A percentile compares a stretch with the other conserved stretches of the same genome.
phyloP scores from a whole-genome alignment of 1,140 invertebrate species.

The Zaprionus vittiger region DNA sequence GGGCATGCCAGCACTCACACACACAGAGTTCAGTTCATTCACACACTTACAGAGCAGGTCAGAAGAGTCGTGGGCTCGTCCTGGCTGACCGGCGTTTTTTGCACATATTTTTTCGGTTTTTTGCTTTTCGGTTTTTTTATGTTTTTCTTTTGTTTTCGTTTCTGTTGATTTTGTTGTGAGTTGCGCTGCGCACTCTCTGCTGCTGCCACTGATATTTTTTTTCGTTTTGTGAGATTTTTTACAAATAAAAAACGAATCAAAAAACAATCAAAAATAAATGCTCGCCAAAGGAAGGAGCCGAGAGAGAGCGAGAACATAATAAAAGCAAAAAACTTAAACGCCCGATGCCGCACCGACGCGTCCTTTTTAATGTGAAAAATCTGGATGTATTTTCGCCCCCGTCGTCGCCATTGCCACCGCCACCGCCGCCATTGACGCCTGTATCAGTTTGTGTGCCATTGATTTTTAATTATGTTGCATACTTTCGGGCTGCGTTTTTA shows the following conservation, averaged over 20 bases:
- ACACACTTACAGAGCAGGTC: constrained; percentile 33
- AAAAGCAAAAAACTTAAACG: constrained; percentile 22
- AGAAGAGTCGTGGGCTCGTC: constrained; percentile 51
- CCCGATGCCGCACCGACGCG: constrained; percentile 30
- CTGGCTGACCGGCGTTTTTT: constrained; percentile 73
- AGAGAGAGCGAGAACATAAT: constrained; percentile 22
- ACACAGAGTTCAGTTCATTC: constrained; percentile 16
- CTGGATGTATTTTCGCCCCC: constrained; percentile 57
- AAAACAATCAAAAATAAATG: constrained; percentile 82
- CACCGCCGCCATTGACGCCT: constrained; percentile 13
- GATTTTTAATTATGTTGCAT: constrained; percentile 84
- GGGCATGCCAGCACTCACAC: constrained; percentile 4
- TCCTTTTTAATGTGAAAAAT: constrained; percentile 73
- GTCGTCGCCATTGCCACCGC: background rate
- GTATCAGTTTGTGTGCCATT: constrained; percentile 82
- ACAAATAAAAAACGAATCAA: constrained; percentile 80
- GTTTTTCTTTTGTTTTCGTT: constrained; percentile 33
- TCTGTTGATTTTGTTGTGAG: constrained; percentile 67
- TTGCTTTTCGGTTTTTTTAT: constrained; percentile 21
- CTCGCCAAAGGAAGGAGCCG: constrained; percentile 38
- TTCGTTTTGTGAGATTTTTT: constrained; percentile 66
- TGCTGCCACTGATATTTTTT: constrained; percentile 31
- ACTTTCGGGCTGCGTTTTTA: constrained; percentile 53
- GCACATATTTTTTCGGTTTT: constrained; percentile 46
- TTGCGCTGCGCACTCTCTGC: constrained; percentile 30